A percentile compares a stretch with the other conserved stretches of the same genome.
phyloP scores from a whole-genome alignment of 2,113 vertebrate species.

The Anthoscopus minutus region DNA sequence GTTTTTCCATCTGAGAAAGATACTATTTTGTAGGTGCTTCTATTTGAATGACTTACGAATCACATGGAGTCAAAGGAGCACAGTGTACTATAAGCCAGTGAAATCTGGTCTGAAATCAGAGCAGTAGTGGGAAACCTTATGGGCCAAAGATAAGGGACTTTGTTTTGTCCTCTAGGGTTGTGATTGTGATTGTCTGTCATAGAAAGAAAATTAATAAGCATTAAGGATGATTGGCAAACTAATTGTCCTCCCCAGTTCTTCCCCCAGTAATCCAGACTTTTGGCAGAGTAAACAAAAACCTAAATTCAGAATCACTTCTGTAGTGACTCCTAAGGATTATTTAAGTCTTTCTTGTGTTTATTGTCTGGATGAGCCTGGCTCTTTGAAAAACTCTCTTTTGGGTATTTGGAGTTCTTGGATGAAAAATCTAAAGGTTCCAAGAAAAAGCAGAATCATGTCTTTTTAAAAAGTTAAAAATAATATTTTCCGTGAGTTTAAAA shows the following conservation, averaged over 20 bases:
- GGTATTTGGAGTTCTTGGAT: not conserved
- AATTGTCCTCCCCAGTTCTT: fast-evolving
- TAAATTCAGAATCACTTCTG: not conserved
- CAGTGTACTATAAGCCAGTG: not conserved
- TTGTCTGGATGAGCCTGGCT: not conserved
- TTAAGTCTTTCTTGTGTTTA: not conserved
- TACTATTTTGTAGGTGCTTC: not conserved
- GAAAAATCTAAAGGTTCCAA: not conserved
- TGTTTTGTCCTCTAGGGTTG: not conserved
- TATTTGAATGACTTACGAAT: not conserved
- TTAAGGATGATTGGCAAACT: not conserved
- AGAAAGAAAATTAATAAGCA: not conserved
- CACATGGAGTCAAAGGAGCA: not conserved
- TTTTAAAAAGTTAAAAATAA: not conserved
- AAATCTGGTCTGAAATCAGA: not conserved
- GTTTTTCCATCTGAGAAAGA: not conserved
- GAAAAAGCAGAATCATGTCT: not conserved
- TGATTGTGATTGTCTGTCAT: not conserved
- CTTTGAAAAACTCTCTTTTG: not conserved
- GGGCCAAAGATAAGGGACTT: not conserved
- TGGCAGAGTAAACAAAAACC: not conserved
- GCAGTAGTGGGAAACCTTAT: not conserved
- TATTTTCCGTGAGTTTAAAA: not conserved
- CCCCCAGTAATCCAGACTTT: not conserved
- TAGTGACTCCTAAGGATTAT: not conserved